Evolutionary conservation across 1,140 invertebrate genomes (phyloP).

Genomic region (Polypedilum pembai): DNA sequence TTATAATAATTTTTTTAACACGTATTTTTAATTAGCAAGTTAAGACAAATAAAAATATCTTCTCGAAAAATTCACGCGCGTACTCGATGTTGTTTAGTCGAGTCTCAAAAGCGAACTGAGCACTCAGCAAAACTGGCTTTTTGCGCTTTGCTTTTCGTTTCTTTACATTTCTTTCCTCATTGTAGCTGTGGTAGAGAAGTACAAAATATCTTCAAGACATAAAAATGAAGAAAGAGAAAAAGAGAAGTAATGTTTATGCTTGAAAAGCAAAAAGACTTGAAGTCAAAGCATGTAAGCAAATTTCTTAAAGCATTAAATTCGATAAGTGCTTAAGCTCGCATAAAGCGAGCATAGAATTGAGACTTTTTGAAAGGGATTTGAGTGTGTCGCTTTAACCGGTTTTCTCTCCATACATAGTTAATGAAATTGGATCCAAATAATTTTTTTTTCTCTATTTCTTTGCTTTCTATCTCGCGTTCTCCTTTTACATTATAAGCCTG

Average conservation of each 20-base stretch:
- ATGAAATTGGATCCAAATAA: slow-evolving; percentile 8
- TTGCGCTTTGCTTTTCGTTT: not conserved
- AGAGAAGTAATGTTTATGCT: not conserved
- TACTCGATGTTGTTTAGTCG: slow-evolving; percentile 11
- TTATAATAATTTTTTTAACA: not conserved
- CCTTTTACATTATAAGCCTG: not conserved
- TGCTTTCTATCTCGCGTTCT: not conserved
- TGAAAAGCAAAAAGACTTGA: not conserved
- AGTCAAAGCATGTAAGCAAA: not conserved
- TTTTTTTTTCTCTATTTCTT: not conserved
- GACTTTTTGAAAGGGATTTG: not conserved
- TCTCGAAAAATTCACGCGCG: not conserved
- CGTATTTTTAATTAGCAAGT: not conserved
- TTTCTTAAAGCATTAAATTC: slow-evolving; percentile 5
- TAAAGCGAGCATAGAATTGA: slow-evolving; percentile 18
- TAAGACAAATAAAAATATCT: not conserved
- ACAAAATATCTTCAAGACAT: not conserved
- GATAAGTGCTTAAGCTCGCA: not conserved
- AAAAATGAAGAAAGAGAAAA: not conserved
- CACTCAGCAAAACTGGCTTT: not conserved
- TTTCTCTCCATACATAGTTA: not conserved
- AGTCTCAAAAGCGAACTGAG: not conserved
- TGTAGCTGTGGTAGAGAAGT: not conserved
- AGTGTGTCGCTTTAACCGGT: not conserved
- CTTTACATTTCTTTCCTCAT: slow-evolving; percentile 1